Conservation (phyloP, 1,140 invertebrate genomes). For the Zaprionus lachaisei region DNA sequence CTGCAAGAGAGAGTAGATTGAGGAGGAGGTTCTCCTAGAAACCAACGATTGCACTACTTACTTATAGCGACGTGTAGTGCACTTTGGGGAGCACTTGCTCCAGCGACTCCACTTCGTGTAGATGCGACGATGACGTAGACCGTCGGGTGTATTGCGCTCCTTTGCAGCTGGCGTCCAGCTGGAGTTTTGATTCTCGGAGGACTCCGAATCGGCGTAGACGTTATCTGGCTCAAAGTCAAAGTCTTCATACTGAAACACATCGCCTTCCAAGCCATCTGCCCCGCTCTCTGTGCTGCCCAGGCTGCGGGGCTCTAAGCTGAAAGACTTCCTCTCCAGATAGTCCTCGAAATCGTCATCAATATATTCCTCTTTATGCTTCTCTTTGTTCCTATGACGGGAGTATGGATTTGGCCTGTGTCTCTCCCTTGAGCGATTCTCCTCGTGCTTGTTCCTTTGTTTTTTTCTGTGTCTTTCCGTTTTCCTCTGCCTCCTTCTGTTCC, state of each 20-base stretch:
- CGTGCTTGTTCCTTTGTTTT: slow-evolving; percentile 24
- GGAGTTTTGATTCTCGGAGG: slow-evolving; percentile 44
- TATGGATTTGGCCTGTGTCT: not conserved
- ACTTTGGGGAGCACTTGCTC: slow-evolving; percentile 84
- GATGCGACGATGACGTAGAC: slow-evolving; percentile 59
- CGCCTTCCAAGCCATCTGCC: slow-evolving; percentile 58
- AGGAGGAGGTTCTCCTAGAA: too few relatives aligned
- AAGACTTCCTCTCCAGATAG: slow-evolving; percentile 42
- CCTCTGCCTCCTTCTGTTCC: slow-evolving; percentile 37
- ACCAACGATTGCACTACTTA: slow-evolving; percentile 48
- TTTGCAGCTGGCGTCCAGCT: slow-evolving; percentile 40
- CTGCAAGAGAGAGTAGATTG: slow-evolving; percentile 83
- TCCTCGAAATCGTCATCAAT: slow-evolving; percentile 67
- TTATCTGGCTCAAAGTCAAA: slow-evolving; percentile 67
- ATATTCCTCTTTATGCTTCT: slow-evolving; percentile 37
- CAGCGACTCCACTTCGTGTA: slow-evolving; percentile 85
- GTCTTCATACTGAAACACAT: slow-evolving; percentile 76
- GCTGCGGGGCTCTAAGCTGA: slow-evolving; percentile 18
- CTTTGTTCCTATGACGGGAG: slow-evolving; percentile 7
- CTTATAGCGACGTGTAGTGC: slow-evolving; percentile 84
- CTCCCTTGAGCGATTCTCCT: slow-evolving; percentile 1
- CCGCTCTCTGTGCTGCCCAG: slow-evolving; percentile 32
- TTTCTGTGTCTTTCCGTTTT: slow-evolving; percentile 36
- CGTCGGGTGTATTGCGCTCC: slow-evolving; percentile 60
- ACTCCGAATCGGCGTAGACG: slow-evolving; percentile 57